Evolutionary conservation across 2,888 invertebrate genomes (phyloP), one percentile per base, ranked within the genome.

Genomic region (Dolichomitus sp.): DNA sequence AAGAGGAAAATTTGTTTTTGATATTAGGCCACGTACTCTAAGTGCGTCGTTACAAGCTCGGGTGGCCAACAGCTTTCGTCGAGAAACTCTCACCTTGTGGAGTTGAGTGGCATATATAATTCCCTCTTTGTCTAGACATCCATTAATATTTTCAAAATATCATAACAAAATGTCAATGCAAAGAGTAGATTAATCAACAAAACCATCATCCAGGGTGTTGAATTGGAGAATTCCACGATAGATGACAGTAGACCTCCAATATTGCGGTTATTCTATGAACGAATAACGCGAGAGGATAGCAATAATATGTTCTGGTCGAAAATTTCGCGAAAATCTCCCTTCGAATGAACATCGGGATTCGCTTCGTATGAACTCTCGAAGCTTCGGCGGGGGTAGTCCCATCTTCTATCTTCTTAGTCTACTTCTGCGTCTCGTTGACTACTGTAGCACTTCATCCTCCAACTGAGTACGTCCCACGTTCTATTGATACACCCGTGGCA

Each of bases 1-100:
- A 89, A 89, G 88, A 87, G 88, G 88, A 85, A 89, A 90, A 90
- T 90, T 90, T 89, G 87, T 89, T 89, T 88, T 87, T 89, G 88
- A 88, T 89, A 89, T 89, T 89, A 88, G 89, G 87, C 89, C 86
- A 68, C 75, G 72, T 70, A 65, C 61, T 68, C 52, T 68, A 68
- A 83, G 76, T 80, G 83, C 83, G 80, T 83, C 80, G 80, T 83
- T 80, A 76, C 52, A 72, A 45, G 61, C 72, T 78, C 69, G 73
- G 77, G 57, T 42, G 70, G 74, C 42, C 63, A 30, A 48, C 40
- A 59, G 45, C 42, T 80, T 61, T 66, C 54, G 12, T 45, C 48
- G 17, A 4, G 17, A 63, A 50, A 9, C 68, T 57, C 37, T 57
- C 70, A 65, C 42, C 63, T 23, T 69, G 42, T 42, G 11, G 33